Conservation (phyloP, 2,888 invertebrate genomes). For the Didymodactylos carnosus region DNA sequence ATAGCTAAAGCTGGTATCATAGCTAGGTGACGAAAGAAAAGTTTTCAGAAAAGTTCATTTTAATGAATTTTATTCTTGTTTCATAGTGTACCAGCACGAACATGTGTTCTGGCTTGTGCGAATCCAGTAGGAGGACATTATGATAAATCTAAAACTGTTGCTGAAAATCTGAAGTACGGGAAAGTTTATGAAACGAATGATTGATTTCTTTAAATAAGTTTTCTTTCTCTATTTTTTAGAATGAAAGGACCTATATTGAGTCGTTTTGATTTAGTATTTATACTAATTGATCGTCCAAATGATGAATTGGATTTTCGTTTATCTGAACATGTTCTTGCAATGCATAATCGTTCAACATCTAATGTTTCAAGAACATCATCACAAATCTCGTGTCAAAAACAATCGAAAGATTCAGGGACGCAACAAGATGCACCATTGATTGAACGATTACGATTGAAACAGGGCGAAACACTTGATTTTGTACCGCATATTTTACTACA, state of each 20-base stretch:
- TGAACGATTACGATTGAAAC: slow-evolving; percentile 44
- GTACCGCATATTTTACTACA: slow-evolving; percentile 56
- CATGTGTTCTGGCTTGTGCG: slow-evolving; percentile 71
- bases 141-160: slow-evolving; percentile 61
- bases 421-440: slow-evolving; percentile 30
- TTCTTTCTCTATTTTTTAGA: slow-evolving; percentile 22
- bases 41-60: too few species aligned
- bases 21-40: too few species aligned
- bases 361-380: background rate
- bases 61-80: too few species aligned
- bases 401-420: too few species aligned
- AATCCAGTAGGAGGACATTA: slow-evolving; percentile 76
- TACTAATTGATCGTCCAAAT: slow-evolving; percentile 50
- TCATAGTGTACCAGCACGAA: slow-evolving; percentile 57
- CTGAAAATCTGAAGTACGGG: slow-evolving; percentile 56
- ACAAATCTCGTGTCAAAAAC: too few species aligned
- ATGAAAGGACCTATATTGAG: slow-evolving; percentile 64
- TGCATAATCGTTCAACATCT: slow-evolving; percentile 35
- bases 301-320: slow-evolving; percentile 49
- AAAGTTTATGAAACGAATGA: background rate
- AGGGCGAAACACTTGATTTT: slow-evolving; percentile 47
- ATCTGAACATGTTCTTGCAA: slow-evolving; percentile 60
- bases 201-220: background rate
- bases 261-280: slow-evolving; percentile 73
- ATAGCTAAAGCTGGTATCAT: slow-evolving; percentile 72